Conservation (phyloP, 2,113 vertebrate genomes). For the Mesitornis unicolor region DNA sequence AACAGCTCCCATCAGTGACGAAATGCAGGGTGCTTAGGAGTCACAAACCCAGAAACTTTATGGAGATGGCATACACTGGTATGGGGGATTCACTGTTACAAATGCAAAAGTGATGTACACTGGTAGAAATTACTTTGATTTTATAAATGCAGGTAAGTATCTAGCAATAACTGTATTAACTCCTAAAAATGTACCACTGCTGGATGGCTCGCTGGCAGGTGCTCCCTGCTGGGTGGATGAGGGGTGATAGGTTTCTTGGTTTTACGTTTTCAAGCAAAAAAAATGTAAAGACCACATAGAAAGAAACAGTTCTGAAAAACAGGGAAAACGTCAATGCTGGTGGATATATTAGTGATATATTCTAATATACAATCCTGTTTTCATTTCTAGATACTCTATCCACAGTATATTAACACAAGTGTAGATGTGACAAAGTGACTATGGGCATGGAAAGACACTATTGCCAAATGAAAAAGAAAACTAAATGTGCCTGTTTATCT, state of each 20-base stretch:
- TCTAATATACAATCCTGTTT: background rate
- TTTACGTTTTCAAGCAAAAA: background rate
- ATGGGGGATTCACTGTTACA: background rate
- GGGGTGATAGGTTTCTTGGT: background rate
- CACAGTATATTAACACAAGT: background rate
- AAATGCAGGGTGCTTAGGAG: background rate
- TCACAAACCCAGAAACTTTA: background rate
- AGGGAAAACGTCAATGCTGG: background rate
- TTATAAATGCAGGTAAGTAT: background rate
- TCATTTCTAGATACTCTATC: background rate
- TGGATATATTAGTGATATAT: background rate
- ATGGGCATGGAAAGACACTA: background rate
- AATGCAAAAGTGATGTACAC: background rate
- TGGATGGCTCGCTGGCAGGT: fast-evolving
- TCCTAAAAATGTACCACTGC: background rate
- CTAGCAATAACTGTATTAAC: background rate
- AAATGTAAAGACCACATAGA: background rate
- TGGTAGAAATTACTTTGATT: background rate
- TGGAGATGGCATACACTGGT: background rate
- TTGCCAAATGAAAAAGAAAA: background rate
- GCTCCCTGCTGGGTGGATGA: background rate
- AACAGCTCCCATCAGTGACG: background rate
- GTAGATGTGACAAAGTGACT: background rate
- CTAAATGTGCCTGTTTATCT: background rate
- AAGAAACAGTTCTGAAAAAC: background rate